Evolutionary conservation across 2,113 vertebrate species (phyloP).

Genomic region (Oreocharis arfaki): DNA sequence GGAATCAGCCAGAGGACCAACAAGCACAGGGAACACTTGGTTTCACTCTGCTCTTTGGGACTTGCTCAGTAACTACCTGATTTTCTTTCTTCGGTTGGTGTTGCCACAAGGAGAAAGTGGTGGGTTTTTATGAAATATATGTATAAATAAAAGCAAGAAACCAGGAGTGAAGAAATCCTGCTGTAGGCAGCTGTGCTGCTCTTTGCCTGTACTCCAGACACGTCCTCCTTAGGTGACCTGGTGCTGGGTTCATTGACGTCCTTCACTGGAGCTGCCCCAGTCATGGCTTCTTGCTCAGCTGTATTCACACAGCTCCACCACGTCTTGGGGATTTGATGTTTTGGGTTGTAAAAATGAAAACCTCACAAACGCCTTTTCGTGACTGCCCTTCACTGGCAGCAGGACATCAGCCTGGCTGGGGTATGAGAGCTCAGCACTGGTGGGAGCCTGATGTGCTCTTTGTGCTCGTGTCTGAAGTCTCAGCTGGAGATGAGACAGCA

Average conservation of each 20-base stretch:
- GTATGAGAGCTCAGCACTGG: neutral
- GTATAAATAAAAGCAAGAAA: neutral
- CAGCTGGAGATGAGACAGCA: neutral
- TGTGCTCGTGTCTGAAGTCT: rapidly evolving
- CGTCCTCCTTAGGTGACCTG: neutral
- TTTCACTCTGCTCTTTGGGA: rapidly evolving
- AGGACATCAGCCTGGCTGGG: rapidly evolving
- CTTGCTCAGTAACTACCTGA: rapidly evolving
- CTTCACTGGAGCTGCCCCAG: neutral
- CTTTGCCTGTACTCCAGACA: rapidly evolving
- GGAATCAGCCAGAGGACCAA: neutral
- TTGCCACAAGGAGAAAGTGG: neutral
- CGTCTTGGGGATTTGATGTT: neutral
- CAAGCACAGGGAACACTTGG: rapidly evolving
- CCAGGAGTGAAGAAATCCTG: neutral
- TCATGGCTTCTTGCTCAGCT: neutral
- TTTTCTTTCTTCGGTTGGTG: neutral
- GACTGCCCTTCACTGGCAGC: rapidly evolving
- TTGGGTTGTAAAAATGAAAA: neutral
- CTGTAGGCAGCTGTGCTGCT: neutral
- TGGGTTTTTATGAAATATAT: neutral
- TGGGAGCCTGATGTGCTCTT: rapidly evolving
- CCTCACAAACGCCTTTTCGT: neutral
- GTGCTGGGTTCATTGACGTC: rapidly evolving
- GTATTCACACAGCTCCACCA: neutral